Base-by-base conservation (phyloP, 2,888 invertebrate genomes). In the Syrphus vitripennis region DNA sequence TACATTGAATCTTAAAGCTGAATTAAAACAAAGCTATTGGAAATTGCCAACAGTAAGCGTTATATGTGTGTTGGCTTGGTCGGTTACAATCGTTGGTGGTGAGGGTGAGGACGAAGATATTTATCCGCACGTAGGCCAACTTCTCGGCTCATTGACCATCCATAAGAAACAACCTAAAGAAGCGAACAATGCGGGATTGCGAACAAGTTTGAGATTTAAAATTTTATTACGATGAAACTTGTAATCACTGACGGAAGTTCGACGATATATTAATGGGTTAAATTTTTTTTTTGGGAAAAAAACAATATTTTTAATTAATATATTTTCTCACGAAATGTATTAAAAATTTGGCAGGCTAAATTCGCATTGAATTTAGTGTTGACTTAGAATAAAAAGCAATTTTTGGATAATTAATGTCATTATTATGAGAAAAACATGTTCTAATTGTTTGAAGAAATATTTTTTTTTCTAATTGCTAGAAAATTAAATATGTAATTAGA, bases 121-220 rank as follows among this genome's bases (percentile, higher is more conserved):
- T 42, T n/a, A 26, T 42, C 63, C 40, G 63, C 63, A 63, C 63
- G 63, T 63, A 63, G 40, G 63, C 63, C 63, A 63, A 40, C 63
- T 63, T 63, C 40, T 40, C 42, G 63, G 42, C 63, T 63, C 42
- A 42, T 63, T 63, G 63, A 42, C 26, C 42, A 63, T 42, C 14
- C 59, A n/a, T n/a, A 37, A 59, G 21, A 59, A 21, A 59, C 21
- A 42, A 42, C 9, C 59, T 14, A 59, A 21, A 37, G 14, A 14
- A 59, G 37, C 48, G 14, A 34, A 19, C 26, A 19, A 10, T n/a
- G 37, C n/a, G 19, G 6, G 21, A 24, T 37, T 37, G 14, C n/a
- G 26, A 26, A 61, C 37, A 24, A 61, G 61, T 61, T 40, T 63
- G 5, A 42, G 42, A 63, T 63, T n/a, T 16, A 63, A 26, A 16